Evolutionary conservation across 92 coral and sea anemone species (phyloP), one percentile per base, ranked within the genome.

Genomic region (Porites divaricata): DNA sequence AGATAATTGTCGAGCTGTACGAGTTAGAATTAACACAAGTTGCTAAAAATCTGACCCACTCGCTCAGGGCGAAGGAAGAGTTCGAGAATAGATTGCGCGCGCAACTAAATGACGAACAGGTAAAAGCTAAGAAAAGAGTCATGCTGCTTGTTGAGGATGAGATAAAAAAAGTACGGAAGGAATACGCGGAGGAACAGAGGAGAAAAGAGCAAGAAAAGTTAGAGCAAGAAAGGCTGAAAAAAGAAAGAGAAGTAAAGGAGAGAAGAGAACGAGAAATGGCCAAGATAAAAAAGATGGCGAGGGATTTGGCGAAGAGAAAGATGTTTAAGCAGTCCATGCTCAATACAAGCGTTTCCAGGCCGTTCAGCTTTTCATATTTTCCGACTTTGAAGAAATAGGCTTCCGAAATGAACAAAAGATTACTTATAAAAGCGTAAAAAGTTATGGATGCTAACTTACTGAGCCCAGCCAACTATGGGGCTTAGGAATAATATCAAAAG

Each of bases 361-460:
- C 93, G 8, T 92, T 83, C 63, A 89, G 86, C n/a, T 94, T 92
- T 75, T 94, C 98, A 35, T 94, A 94, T 81, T 94, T 94, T 68
- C 76, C 82, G 66, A 26, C 86, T 15, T 15, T 74, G 15, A 82
- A 82, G 63, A 82, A 82, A 19, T 72, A 72, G 2, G 2, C 19
- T 12, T 72, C 45, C 41, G 11, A 7, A 20, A 53, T 14, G 24
- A 2, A 13, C 5, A 17, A 17, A 14, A 19, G 15, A 11, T 56
- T 56, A 11, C 17, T 11, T 1, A 56, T 2, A 56, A 56, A 56
- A 12, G 62, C 5, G 45, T 35, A 5, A 54, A 15, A 54, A 15
- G 12, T 54, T 54, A 54, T 54, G 4, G 59, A 9, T 54, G 17
- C 59, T 54, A 35, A 35, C 0, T 35, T 35, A 35, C 45, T 35